Conservation (phyloP, 2,888 invertebrate genomes). For the Metalampra italica region DNA sequence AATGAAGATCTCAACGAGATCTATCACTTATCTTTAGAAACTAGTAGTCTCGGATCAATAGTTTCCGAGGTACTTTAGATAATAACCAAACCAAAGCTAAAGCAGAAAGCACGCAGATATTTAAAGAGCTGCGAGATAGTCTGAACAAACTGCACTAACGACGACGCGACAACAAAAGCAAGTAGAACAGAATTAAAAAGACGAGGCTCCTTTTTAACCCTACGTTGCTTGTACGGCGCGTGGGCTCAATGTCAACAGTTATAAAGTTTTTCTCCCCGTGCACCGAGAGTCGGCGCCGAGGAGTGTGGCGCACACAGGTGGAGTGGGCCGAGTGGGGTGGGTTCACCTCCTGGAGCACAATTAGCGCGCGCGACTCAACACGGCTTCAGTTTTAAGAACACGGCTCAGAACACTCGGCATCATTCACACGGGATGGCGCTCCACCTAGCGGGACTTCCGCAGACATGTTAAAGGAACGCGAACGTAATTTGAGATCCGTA, state of each 20-base stretch:
- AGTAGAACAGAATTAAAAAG: constrained; percentile 28
- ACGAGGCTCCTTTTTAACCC: constrained; percentile 26
- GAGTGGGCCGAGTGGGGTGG: constrained; percentile 10
- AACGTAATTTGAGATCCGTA: constrained; percentile 27
- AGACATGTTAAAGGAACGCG: constrained; percentile 43
- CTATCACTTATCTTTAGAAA: no score
- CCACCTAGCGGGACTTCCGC: constrained; percentile 43
- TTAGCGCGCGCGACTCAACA: constrained; percentile 74
- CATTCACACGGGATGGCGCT: constrained; percentile 61
- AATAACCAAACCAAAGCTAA: not conserved
- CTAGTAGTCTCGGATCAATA: no score
- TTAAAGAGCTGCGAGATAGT: constrained; percentile 8
- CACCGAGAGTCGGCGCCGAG: constrained; percentile 34
- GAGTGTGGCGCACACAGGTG: constrained; percentile 55
- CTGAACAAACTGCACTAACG: constrained; percentile 24
- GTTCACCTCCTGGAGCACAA: constrained; percentile 51
- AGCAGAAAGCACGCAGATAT: constrained; percentile 3
- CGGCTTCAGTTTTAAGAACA: constrained; percentile 77
- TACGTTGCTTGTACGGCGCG: constrained; percentile 22
- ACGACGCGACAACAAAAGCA: constrained; percentile 26
- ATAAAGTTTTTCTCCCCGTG: constrained; percentile 51
- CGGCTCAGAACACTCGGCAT: constrained; percentile 60
- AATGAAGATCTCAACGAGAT: no score
- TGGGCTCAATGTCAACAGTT: constrained; percentile 68
- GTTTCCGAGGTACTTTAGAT: not conserved